These are phyloP conservation scores for Microctenopoma steveboyesi DNA, from an alignment of 2,797 vertebrate genomes.

Conservation along the genomic window DNA sequence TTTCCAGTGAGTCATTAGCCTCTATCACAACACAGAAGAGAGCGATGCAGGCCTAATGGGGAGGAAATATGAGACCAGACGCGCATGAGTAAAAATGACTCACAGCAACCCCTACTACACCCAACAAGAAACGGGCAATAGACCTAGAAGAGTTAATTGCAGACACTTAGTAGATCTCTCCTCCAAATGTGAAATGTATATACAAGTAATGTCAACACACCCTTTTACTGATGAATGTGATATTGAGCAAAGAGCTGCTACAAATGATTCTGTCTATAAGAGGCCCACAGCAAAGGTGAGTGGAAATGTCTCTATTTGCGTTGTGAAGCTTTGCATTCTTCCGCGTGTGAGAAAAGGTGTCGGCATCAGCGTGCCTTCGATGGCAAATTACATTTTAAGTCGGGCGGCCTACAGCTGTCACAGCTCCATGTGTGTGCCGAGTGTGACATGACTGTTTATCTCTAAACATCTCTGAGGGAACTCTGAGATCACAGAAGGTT, in stretches of 20 bases:
- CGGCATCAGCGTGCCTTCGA: constrained; percentile 11
- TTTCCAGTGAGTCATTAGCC: constrained; percentile 78
- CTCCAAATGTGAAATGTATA: constrained; percentile 68
- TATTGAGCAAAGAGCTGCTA: constrained; percentile 60
- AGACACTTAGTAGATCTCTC: constrained; percentile 44
- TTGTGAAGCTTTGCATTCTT: neutral
- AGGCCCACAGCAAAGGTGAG: constrained; percentile 22
- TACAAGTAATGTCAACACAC: constrained; percentile 44
- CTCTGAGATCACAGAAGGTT: constrained; percentile 35
- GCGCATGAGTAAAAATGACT: constrained; percentile 71
- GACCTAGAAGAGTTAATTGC: constrained; percentile 65
- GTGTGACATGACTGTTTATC: neutral
- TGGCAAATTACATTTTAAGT: constrained; percentile 33
- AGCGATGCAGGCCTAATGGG: constrained; percentile 67
- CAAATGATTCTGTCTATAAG: constrained; percentile 49
- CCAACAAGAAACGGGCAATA: constrained; percentile 49
- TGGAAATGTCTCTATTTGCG: constrained; percentile 9
- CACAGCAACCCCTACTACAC: constrained; percentile 50
- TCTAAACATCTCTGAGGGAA: constrained; percentile 24
- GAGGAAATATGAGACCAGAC: constrained; percentile 75
- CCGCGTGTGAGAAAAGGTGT: neutral
- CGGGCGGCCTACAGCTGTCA: constrained; percentile 49
- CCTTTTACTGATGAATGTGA: constrained; percentile 66
- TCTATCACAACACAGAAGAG: constrained; percentile 75
- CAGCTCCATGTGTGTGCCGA: constrained; percentile 9